Percentiles rank a stretch among this genome's conserved stretches.
Evolutionary conservation across 2,797 vertebrate genomes (phyloP).

Genomic region (Muscicapa striata): DNA sequence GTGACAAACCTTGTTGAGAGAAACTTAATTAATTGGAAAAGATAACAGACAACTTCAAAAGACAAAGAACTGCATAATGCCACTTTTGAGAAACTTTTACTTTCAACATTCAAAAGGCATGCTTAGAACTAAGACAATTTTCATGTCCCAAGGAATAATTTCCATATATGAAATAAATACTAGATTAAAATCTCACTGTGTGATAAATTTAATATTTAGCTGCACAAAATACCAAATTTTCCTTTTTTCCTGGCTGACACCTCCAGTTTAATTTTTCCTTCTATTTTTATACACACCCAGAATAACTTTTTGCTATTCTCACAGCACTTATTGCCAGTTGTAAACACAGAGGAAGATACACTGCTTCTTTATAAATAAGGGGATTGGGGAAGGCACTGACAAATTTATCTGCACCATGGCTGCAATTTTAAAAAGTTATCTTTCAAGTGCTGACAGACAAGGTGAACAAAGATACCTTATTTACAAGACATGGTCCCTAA

Average conservation of each 20-base stretch:
- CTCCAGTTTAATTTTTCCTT: not conserved
- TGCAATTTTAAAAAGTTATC: not conserved
- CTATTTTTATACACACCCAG: not conserved
- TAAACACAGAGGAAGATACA: not conserved
- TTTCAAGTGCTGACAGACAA: not conserved
- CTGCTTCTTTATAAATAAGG: not conserved
- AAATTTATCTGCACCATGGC: not conserved
- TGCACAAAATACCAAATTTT: not conserved
- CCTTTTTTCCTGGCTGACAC: not conserved
- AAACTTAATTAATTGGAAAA: not conserved
- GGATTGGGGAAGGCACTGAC: not conserved
- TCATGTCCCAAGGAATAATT: not conserved
- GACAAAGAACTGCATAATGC: not conserved
- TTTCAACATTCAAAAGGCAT: not conserved
- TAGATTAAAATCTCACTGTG: not conserved
- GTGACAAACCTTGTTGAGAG: not conserved
- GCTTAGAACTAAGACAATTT: not conserved
- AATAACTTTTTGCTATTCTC: not conserved
- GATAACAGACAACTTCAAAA: not conserved
- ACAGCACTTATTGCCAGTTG: not conserved
- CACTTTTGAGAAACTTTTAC: not conserved
- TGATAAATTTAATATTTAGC: not conserved
- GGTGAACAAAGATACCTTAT: not conserved
- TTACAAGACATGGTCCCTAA: not conserved
- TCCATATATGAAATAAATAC: not conserved